These are phyloP conservation scores for Herpetotheres cachinnans DNA, from an alignment of 2,113 vertebrate genomes.

Conservation along the genomic window DNA sequence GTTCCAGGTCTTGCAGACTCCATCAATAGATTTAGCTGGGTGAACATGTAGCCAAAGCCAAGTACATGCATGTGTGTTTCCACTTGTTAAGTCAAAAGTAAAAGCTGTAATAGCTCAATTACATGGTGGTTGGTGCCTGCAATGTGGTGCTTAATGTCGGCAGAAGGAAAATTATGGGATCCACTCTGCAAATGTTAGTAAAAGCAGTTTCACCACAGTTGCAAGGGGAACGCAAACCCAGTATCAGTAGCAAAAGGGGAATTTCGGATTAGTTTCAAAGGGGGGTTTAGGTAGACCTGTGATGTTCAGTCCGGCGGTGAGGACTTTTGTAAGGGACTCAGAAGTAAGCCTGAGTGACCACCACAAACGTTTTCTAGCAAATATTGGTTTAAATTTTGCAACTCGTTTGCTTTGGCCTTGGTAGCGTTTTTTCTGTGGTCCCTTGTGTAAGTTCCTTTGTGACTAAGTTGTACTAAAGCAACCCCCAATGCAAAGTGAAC, in stretches of 20 bases:
- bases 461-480: background rate
- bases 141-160: background rate
- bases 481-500: background rate
- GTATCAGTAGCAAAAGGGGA: background rate
- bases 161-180: background rate
- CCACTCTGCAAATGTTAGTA: background rate
- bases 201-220: background rate
- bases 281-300: background rate
- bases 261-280: background rate
- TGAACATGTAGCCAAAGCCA: background rate
- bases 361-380: constrained; percentile 25
- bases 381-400: constrained; percentile 60
- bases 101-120: background rate
- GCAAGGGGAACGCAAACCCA: background rate
- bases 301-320: background rate
- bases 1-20: background rate
- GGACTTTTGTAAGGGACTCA: background rate
- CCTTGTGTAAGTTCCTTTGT: background rate
- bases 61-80: background rate
- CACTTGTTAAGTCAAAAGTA: background rate
- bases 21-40: background rate
- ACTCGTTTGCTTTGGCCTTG: constrained; percentile 23
- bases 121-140: background rate
- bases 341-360: background rate
- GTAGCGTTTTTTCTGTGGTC: background rate